phyloP scores from a whole-genome alignment of 2,113 vertebrate species.

The Podarcis raffonei region DNA sequence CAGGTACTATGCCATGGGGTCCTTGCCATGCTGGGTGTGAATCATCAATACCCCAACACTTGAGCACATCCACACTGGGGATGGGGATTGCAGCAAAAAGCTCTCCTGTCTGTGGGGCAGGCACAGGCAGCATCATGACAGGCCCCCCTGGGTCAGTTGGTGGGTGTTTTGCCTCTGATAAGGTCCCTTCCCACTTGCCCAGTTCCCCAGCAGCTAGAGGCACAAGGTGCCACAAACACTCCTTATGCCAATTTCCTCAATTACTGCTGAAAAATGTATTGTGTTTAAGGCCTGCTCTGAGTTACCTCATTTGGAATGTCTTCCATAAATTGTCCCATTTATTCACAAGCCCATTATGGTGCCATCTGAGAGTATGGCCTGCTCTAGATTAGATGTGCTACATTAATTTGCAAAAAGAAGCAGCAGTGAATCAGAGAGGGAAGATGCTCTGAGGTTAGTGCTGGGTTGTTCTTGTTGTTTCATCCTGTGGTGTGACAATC shows the following conservation, averaged over 20 bases:
- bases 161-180: not conserved
- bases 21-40: no score
- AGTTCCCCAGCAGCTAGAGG: not conserved
- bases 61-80: no score
- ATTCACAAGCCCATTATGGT: not conserved
- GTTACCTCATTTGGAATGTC: not conserved
- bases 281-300: conserved; percentile 30
- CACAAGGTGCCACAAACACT: conserved; percentile 19
- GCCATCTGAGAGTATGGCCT: not conserved
- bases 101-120: conserved; percentile 8
- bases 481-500: not conserved
- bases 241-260: not conserved
- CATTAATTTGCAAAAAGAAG: not conserved
- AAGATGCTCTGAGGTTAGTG: no score
- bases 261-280: not conserved
- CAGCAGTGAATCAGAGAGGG: not conserved
- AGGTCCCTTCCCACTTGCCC: not conserved
- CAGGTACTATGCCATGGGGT: no score
- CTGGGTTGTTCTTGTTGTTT: no score
- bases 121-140: conserved; percentile 3
- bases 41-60: no score
- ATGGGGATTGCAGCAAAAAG: not conserved
- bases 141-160: not conserved
- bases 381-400: not conserved
- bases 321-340: conserved; percentile 9